These are phyloP conservation scores for Entomobrya multifasciata DNA, from an alignment of 2,888 invertebrate species.

Conservation along the genomic window DNA sequence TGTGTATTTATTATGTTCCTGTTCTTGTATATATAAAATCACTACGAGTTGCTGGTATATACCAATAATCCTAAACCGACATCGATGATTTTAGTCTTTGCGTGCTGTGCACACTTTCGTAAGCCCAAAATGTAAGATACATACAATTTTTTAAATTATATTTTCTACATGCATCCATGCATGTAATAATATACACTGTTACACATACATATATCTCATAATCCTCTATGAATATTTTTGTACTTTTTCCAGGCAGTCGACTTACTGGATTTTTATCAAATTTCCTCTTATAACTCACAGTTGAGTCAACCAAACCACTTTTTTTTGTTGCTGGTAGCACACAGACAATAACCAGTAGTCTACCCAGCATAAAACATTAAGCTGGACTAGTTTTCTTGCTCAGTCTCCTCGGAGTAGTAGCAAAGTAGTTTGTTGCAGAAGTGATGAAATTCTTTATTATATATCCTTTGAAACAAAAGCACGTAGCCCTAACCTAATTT, in stretches of 20 bases:
- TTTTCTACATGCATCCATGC: background rate
- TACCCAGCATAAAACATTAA: constrained; percentile 1
- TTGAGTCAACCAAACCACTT: background rate
- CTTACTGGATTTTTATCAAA: constrained; percentile 38
- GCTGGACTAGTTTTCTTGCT: background rate
- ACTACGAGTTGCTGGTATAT: background rate
- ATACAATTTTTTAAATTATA: background rate
- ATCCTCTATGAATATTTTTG: background rate
- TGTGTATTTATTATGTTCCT: background rate
- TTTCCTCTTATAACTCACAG: constrained; percentile 25
- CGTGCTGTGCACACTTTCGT: no score
- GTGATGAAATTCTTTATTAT: constrained; percentile 3
- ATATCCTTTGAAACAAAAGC: constrained; percentile 33
- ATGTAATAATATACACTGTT: background rate
- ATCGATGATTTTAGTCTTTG: no score
- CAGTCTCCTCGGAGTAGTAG: background rate
- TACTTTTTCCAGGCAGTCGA: background rate
- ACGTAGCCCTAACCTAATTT: constrained; percentile 29
- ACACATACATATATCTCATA: background rate
- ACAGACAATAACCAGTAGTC: background rate
- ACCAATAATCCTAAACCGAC: background rate
- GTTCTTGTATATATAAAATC: background rate
- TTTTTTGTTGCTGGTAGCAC: no score
- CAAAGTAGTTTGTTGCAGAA: background rate
- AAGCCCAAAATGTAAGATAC: no score